Percentiles rank a stretch among this genome's conserved stretches.
These are phyloP conservation scores for Chloromyia formosa DNA, from an alignment of 2,888 invertebrate genomes.

Conservation along the genomic window DNA sequence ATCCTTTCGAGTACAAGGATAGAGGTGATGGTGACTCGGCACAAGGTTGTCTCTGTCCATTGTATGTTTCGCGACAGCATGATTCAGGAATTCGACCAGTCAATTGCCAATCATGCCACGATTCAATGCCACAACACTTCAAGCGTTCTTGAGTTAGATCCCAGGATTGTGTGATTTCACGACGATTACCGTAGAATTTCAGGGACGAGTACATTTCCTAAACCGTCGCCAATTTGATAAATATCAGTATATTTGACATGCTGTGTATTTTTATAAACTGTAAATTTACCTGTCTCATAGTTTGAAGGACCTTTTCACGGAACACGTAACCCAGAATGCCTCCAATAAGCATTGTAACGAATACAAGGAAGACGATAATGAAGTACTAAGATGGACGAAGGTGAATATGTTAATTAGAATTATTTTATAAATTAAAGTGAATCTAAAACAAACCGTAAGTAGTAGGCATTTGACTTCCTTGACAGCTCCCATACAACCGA, in stretches of 20 bases:
- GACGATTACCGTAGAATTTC: slow-evolving; percentile 75
- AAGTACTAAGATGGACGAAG: slow-evolving; percentile 77
- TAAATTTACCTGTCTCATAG: slow-evolving; percentile 70
- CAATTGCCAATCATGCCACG: slow-evolving; percentile 83
- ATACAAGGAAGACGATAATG: slow-evolving; percentile 85
- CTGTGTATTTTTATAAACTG: too few species aligned
- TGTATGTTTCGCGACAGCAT: slow-evolving; percentile 75
- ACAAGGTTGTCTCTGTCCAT: slow-evolving; percentile 64
- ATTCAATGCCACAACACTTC: slow-evolving; percentile 84
- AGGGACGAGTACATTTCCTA: slow-evolving; percentile 79
- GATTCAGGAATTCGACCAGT: slow-evolving; percentile 75
- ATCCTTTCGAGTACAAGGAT: slow-evolving; percentile 75
- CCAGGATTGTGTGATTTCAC: slow-evolving; percentile 83
- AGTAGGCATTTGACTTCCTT: slow-evolving; percentile 94
- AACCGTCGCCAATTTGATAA: too few species aligned
- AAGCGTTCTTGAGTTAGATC: slow-evolving; percentile 85
- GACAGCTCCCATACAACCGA: slow-evolving; percentile 93
- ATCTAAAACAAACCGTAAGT: slow-evolving; percentile 71
- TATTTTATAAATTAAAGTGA: too few species aligned
- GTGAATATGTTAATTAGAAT: too few species aligned
- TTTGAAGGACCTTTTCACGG: slow-evolving; percentile 80
- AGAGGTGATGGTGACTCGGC: slow-evolving; percentile 59
- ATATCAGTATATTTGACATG: too few species aligned
- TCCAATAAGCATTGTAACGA: slow-evolving; percentile 89
- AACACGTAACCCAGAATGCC: slow-evolving; percentile 92